phyloP scores from a whole-genome alignment of 2,797 vertebrate species.

The Cetoscarus ocellatus region DNA sequence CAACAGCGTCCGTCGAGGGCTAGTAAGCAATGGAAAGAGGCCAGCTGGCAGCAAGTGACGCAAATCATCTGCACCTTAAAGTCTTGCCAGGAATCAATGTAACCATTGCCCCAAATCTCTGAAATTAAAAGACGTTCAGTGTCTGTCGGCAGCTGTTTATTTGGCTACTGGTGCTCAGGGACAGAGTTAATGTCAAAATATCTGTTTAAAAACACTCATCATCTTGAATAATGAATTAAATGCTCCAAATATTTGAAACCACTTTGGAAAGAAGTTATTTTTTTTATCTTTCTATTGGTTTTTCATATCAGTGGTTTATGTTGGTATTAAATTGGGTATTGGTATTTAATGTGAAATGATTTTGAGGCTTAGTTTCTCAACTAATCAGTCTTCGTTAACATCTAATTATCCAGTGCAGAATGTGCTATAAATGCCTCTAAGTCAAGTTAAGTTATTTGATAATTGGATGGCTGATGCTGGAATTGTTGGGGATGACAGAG shows the following conservation, averaged over 20 bases:
- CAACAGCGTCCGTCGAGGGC: background rate
- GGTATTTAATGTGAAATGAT: background rate
- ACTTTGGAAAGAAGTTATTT: background rate
- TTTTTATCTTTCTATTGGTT: background rate
- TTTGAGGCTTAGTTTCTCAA: background rate
- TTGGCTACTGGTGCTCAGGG: background rate
- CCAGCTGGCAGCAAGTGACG: slow-evolving; percentile 4
- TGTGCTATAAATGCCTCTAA: background rate
- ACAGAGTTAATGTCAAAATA: background rate
- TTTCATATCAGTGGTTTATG: no score
- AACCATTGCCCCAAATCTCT: background rate
- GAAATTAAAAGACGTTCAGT: background rate
- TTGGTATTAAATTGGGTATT: background rate
- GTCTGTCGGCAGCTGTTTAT: background rate
- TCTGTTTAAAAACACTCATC: background rate
- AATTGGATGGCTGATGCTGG: background rate
- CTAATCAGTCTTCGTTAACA: slow-evolving; percentile 6
- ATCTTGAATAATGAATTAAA: background rate
- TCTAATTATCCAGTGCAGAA: slow-evolving; percentile 15
- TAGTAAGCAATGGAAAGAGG: background rate
- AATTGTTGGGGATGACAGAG: background rate
- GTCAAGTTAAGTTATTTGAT: background rate
- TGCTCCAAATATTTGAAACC: background rate
- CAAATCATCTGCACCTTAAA: background rate
- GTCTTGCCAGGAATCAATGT: slow-evolving; percentile 9